phyloP scores from a whole-genome alignment of 1,140 invertebrate genomes.

The Cyrtorhinus lividipennis region DNA sequence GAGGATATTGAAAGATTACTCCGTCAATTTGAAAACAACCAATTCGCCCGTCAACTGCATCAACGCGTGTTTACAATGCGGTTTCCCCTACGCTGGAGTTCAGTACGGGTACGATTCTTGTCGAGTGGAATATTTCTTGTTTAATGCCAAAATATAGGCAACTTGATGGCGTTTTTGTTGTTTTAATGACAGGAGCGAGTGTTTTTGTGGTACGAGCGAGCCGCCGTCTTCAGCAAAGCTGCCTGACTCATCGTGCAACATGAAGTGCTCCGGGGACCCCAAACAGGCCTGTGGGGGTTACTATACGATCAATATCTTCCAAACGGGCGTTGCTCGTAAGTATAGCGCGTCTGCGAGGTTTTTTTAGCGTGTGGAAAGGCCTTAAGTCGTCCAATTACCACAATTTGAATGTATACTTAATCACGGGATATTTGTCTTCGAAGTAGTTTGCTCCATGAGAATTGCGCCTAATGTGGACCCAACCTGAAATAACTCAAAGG shows the following conservation, averaged over 20 bases:
- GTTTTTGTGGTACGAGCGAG: conserved; percentile 74
- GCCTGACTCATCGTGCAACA: conserved; percentile 59
- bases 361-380: too few species aligned
- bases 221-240: conserved; percentile 37
- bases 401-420: too few species aligned
- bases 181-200: conserved; percentile 71
- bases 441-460: too few species aligned
- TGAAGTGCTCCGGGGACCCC: conserved; percentile 62
- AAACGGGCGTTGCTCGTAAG: conserved; percentile 71
- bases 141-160: too few species aligned
- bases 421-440: too few species aligned
- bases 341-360: conserved; percentile 94
- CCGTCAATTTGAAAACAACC: conserved; percentile 56
- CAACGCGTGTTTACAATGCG: conserved; percentile 70
- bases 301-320: conserved; percentile 71
- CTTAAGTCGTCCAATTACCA: too few species aligned
- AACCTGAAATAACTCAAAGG: too few species aligned
- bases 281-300: conserved; percentile 70
- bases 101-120: conserved; percentile 62
- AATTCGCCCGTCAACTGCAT: conserved; percentile 70
- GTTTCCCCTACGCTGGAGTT: conserved; percentile 78
- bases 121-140: neutral
- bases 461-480: too few species aligned
- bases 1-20: conserved; percentile 60
- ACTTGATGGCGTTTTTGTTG: too few species aligned